These are phyloP conservation scores for Tenodera sinensis DNA, from an alignment of 2,888 invertebrate genomes.

Conservation along the genomic window DNA sequence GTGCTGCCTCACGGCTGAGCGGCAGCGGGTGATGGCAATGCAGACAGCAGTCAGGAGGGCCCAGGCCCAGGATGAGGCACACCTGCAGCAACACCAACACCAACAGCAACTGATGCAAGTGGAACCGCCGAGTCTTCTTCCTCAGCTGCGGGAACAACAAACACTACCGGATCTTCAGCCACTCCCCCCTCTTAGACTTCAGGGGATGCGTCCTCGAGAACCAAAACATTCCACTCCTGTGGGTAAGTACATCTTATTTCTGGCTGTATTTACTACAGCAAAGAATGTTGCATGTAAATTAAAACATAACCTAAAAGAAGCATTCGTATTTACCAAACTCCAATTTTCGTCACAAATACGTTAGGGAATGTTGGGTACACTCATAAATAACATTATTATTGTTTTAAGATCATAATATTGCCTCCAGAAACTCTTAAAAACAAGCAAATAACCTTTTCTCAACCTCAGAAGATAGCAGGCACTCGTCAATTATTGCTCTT, in stretches of 20 bases:
- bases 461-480: too few relatives aligned
- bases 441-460: too few relatives aligned
- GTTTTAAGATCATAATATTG: too few relatives aligned
- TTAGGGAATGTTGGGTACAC: too few relatives aligned
- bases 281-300: too few relatives aligned
- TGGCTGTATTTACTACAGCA: too few relatives aligned
- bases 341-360: too few relatives aligned
- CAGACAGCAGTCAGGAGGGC: conserved; percentile 81
- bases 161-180: background rate
- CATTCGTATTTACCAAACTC: too few relatives aligned
- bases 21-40: conserved; percentile 85
- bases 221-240: background rate
- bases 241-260: background rate
- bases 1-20: conserved; percentile 80
- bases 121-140: background rate
- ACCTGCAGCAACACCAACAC: background rate
- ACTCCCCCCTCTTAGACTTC: background rate
- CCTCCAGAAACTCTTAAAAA: too few relatives aligned
- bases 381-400: too few relatives aligned
- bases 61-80: conserved; percentile 75
- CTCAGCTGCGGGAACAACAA: background rate
- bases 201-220: background rate
- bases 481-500: too few relatives aligned
- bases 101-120: background rate
- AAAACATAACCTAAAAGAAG: too few relatives aligned